These are phyloP conservation scores for Hydriomena furcata DNA, from an alignment of 2,888 invertebrate species.

Conservation along the genomic window DNA sequence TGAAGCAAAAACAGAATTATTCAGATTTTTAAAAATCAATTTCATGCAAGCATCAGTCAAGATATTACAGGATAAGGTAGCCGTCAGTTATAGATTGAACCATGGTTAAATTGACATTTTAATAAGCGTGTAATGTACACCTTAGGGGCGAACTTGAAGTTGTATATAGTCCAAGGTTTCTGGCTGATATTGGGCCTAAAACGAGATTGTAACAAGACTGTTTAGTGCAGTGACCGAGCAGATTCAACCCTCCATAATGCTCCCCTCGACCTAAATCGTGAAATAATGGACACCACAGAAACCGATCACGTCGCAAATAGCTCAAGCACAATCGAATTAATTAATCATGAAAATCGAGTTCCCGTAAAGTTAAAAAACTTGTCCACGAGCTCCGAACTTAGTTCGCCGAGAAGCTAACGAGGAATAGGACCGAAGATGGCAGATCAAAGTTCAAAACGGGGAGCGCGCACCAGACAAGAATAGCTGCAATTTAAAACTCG, in stretches of 20 bases:
- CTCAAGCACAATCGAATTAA: constrained; percentile 80
- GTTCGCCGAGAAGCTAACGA: constrained; percentile 81
- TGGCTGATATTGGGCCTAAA: not conserved
- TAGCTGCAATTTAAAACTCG: constrained; percentile 83
- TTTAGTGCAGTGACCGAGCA: constrained; percentile 74
- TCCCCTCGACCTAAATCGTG: constrained; percentile 69
- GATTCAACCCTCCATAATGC: constrained; percentile 57
- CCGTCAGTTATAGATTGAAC: too few relatives aligned
- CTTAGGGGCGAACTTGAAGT: too few relatives aligned
- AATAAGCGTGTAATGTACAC: too few relatives aligned
- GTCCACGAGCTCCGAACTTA: constrained; percentile 65
- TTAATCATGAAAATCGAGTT: constrained; percentile 77
- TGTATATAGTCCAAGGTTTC: too few relatives aligned
- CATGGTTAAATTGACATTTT: too few relatives aligned
- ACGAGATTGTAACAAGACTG: constrained; percentile 63
- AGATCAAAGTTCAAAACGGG: constrained; percentile 72
- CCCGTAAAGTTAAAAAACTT: constrained; percentile 76
- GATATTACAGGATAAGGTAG: too few relatives aligned
- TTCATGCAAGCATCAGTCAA: too few relatives aligned
- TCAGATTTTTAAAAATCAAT: too few relatives aligned
- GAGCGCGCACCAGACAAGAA: constrained; percentile 74
- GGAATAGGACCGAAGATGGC: constrained; percentile 66
- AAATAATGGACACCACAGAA: constrained; percentile 71
- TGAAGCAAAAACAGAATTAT: too few relatives aligned
- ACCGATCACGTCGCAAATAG: constrained; percentile 69